Base-by-base conservation (phyloP, 2,888 invertebrate species). In the Drosophila multiciliata region DNA sequence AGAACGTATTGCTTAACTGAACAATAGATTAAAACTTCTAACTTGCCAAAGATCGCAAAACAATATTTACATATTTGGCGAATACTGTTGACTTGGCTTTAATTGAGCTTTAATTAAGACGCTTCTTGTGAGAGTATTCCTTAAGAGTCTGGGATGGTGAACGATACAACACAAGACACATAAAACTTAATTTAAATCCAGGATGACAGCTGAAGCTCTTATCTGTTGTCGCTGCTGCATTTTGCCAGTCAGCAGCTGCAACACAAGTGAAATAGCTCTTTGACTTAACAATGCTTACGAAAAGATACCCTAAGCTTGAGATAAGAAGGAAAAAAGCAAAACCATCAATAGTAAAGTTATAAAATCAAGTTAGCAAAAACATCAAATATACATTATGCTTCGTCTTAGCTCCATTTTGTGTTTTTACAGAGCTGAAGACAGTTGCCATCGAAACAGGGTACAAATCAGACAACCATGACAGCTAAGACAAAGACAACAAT, bases 121-220 rank as follows among this genome's bases (percentile, higher is more conserved):
- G 32, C 15, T 26, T n/a, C n/a, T 38, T n/a, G 35, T 2, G 33
- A 36, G 45, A 32, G 26, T 32, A 8, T 35, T 48, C 20, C 32
- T 32, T 9, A 33, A 67, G 67, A 42, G 60, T 53, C n/a, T 38
- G 20, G 20, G 23, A 23, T 36, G 20, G 45, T 35, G 38, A 58
- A 45, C 35, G 35, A 29, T 45, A 48, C 62, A 77, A 23, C 48
- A 63, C 52, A 62, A 65, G 29, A 48, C 48, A 48, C 42, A 49
- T 57, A 38, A 62, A 71, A 74, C 73, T 65, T 67, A 64, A 76
- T 59, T 75, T 64, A 71, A 76, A 73, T 65, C 64, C 45, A 52
- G 38, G 73, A 45, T 63, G 66, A 70, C 69, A 69, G 58, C 54
- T 48, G 55, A 23, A 50, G 74, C 70, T 59, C 61, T 75, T 72